A percentile compares a stretch with the other conserved stretches of the same genome.
These are phyloP conservation scores for Corydoras sp. DNA, from an alignment of 2,113 vertebrate species.

Conservation along the genomic window DNA sequence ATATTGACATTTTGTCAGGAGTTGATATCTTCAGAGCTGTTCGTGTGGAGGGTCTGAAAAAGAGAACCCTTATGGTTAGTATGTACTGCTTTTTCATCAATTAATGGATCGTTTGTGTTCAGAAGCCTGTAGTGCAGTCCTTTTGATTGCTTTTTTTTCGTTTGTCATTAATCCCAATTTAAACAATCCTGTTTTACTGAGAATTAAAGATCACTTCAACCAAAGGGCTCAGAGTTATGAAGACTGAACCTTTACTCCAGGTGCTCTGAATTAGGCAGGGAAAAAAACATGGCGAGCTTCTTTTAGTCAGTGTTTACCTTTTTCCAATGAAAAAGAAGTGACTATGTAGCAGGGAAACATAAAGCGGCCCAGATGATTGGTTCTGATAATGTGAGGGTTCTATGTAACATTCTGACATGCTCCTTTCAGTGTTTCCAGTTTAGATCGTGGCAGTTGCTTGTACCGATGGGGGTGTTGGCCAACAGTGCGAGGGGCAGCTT, in stretches of 20 bases:
- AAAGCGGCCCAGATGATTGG: not conserved
- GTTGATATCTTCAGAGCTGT: slow-evolving; percentile 31
- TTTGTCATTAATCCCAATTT: no score
- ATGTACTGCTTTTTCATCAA: slow-evolving; percentile 9
- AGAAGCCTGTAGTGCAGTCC: no score
- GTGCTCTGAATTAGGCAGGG: not conserved
- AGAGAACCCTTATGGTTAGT: slow-evolving; percentile 2
- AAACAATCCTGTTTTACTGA: no score
- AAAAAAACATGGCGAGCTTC: not conserved
- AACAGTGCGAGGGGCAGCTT: no score
- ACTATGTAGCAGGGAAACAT: no score
- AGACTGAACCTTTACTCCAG: not conserved
- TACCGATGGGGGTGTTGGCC: not conserved
- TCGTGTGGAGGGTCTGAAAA: slow-evolving; percentile 6
- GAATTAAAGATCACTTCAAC: slow-evolving; percentile 1
- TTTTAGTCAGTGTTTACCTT: slow-evolving; percentile 6
- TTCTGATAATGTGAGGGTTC: not conserved
- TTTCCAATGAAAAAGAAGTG: not conserved
- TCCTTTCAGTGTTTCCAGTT: slow-evolving; percentile 8
- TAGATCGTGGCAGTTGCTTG: slow-evolving; percentile 14
- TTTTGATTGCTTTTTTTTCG: no score
- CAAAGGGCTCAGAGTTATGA: slow-evolving; percentile 4
- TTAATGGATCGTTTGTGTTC: no score
- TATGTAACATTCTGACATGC: no score
- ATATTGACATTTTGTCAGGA: slow-evolving; percentile 50